Evolutionary conservation across 2,797 vertebrate species (phyloP).

Genomic region (Clarias fuscus): DNA sequence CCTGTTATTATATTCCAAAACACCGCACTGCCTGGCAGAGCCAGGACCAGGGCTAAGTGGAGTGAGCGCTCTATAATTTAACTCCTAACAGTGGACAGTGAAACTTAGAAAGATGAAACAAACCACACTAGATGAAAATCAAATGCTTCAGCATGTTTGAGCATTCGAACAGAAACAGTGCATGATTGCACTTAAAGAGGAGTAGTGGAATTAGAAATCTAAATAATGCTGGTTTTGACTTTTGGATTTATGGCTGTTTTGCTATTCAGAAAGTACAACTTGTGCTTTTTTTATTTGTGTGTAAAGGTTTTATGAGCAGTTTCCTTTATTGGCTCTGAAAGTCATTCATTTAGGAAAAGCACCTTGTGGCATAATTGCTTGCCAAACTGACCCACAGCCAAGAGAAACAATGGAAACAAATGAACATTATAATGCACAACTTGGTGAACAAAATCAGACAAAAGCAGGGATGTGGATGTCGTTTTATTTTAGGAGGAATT

Average conservation of each 20-base stretch:
- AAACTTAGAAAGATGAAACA: slow-evolving; percentile 15
- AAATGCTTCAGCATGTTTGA: slow-evolving; percentile 33
- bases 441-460: slow-evolving; percentile 6
- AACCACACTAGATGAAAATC: slow-evolving; percentile 38
- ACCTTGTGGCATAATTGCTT: slow-evolving; percentile 5
- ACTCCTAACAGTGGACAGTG: slow-evolving; percentile 38
- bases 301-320: slow-evolving; percentile 3
- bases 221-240: not conserved
- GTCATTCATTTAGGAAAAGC: not conserved
- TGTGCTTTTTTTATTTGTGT: slow-evolving; percentile 1
- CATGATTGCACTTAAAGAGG: not conserved
- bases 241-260: not conserved
- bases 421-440: not conserved
- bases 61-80: slow-evolving; percentile 32
- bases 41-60: slow-evolving; percentile 7
- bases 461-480: not conserved
- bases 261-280: slow-evolving; percentile 11
- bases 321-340: slow-evolving; percentile 15
- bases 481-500: not conserved
- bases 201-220: not conserved
- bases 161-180: not conserved
- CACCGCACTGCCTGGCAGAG: slow-evolving; percentile 20
- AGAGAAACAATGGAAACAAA: slow-evolving; percentile 2
- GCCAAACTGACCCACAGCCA: slow-evolving; percentile 15
- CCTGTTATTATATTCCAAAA: slow-evolving; percentile 38